Evolutionary conservation across 2,888 invertebrate species (phyloP).

Genomic region (Ormia ochracea): DNA sequence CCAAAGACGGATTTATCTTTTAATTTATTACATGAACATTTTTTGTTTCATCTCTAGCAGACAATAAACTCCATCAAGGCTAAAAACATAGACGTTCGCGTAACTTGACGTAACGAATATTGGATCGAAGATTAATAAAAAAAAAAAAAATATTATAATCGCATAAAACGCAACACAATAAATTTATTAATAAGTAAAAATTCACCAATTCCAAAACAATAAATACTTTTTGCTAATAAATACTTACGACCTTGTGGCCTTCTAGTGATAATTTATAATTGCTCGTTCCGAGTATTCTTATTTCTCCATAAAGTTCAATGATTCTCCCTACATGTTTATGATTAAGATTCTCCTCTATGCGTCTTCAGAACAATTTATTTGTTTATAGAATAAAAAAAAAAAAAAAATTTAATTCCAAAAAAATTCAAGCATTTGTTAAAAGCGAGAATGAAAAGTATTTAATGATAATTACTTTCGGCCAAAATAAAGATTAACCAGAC

Average conservation of each 20-base stretch:
- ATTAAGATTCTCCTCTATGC: background rate
- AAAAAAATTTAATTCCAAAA: background rate
- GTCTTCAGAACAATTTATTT: background rate
- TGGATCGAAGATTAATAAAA: background rate
- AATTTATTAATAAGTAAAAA: background rate
- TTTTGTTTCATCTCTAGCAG: background rate
- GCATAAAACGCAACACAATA: background rate
- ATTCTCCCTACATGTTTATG: conserved; percentile 15
- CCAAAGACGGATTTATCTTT: background rate
- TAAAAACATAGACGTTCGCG: background rate
- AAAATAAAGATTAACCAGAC: background rate
- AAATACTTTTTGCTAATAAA: conserved; percentile 4
- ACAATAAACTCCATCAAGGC: conserved; percentile 43
- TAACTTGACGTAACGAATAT: background rate
- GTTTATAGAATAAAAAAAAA: background rate
- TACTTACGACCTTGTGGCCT: conserved; percentile 29
- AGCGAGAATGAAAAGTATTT: background rate
- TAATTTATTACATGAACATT: background rate
- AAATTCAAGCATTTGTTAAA: conserved; percentile 29
- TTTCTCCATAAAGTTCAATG: conserved; percentile 38
- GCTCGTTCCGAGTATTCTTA: background rate
- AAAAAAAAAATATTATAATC: too few relatives aligned
- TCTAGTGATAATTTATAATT: conserved; percentile 10
- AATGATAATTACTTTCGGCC: conserved; percentile 4
- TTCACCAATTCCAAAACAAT: background rate